phyloP scores from a whole-genome alignment of 92 coral and sea anemone genomes.

The Umimayanthus kanabou region DNA sequence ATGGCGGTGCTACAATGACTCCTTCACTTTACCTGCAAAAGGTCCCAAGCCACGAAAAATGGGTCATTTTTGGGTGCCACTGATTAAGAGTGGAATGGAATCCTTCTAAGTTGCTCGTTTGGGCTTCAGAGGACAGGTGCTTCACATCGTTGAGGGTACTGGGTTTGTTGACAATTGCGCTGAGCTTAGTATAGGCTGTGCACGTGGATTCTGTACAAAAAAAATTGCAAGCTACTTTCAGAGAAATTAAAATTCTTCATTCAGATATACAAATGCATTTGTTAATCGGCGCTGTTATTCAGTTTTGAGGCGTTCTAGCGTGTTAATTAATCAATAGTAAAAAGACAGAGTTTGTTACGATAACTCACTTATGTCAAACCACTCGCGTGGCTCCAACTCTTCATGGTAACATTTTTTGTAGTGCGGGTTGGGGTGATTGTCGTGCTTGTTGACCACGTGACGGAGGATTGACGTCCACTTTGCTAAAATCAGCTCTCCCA shows the following conservation, averaged over 20 bases:
- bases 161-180: not conserved
- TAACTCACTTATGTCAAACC: conserved; percentile 41
- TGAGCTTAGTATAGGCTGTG: conserved; percentile 1
- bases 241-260: too few relatives aligned
- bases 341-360: not conserved
- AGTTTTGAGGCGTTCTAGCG: conserved; percentile 24
- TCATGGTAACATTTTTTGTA: conserved; percentile 30
- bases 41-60: conserved; percentile 37
- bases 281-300: not conserved
- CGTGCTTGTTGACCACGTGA: conserved; percentile 43
- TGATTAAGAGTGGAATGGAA: conserved; percentile 7
- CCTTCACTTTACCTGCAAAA: not conserved
- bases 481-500: conserved; percentile 30
- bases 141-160: conserved; percentile 15
- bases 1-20: conserved; percentile 15
- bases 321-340: conserved; percentile 9
- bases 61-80: conserved; percentile 29
- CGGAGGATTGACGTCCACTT: conserved; percentile 38
- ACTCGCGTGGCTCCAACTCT: conserved; percentile 43
- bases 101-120: conserved; percentile 11
- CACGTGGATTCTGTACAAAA: not conserved
- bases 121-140: conserved; percentile 22
- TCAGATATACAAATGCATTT: not conserved
- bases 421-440: conserved; percentile 31
- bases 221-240: too few relatives aligned